Base-by-base conservation (phyloP, 2,888 invertebrate species). In the Mythimna pallens region DNA sequence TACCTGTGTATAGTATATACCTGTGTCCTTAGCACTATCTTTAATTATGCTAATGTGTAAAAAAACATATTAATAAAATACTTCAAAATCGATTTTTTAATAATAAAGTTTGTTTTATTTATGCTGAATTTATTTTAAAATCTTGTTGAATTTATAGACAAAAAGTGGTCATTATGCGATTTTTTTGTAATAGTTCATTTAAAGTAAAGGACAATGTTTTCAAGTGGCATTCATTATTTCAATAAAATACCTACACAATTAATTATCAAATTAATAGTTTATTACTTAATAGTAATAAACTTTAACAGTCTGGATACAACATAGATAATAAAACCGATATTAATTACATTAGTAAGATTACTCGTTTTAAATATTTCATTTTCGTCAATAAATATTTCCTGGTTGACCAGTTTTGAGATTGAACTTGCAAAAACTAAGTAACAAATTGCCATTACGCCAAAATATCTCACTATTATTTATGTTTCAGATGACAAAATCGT, bases 351-450 rank as follows among this genome's bases (percentile, higher is more conserved):
- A 73, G 61, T 76, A 50, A 47, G 22, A 65, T 70, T 69, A 69
- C 55, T 68, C 64, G 73, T 76, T 74, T 78, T 22, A 80, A 76
- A 78, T 70, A 63, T 72, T 57, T 77, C 54, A 73, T 82, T 80
- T 80, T 76, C 17, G 55, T 59, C 25, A 36, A 30, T 65, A 61
- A 68, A 36, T 70, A 76, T 68, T 84, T 86, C 87, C 86, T 80
- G 87, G 66, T 87, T 70, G 80, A 86, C 86, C 64, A 75, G 76
- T 83, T 82, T 73, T 40, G 40, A 68, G 20, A 68, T 71, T 43
- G 1, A 12, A 47, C 47, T 57, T 73, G 54, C 65, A 85, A 80
- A 85, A 83, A 79, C 65, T 61, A 25, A 12, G n/a, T 73, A 62
- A 76, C 73, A 77, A 76, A 82, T 75, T 58, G 59, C 70, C n/a